Conservation (phyloP, 2,113 vertebrate genomes). For the Sylvia atricapilla region DNA sequence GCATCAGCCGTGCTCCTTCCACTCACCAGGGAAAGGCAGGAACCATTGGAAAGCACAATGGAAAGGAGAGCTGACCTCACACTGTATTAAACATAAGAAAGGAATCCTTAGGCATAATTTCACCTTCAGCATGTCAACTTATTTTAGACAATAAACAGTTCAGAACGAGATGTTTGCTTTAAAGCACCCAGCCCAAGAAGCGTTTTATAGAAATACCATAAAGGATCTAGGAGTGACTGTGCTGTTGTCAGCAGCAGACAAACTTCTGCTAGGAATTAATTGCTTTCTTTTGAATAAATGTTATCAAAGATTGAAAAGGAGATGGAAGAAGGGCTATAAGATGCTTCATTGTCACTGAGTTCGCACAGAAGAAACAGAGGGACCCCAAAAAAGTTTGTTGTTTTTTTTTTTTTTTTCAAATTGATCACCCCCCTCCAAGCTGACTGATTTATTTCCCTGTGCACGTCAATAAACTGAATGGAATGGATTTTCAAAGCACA, state of each 20-base stretch:
- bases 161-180: background rate
- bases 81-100: background rate
- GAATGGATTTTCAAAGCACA: constrained; percentile 70
- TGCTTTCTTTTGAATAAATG: constrained; percentile 15
- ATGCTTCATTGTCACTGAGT: background rate
- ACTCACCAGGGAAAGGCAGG: background rate
- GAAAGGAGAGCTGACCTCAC: background rate
- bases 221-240: background rate
- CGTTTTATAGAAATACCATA: background rate
- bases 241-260: background rate
- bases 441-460: constrained; percentile 44
- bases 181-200: background rate
- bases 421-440: background rate
- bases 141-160: constrained; percentile 6
- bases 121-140: background rate
- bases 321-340: background rate
- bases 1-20: fast-evolving
- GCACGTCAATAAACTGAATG: constrained; percentile 48
- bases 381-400: background rate
- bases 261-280: background rate
- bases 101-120: background rate
- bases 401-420: background rate
- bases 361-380: background rate
- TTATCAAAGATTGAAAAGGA: background rate
- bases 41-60: background rate